Base-by-base conservation (phyloP, 2,797 vertebrate species). In the Adelosebastes latens region DNA sequence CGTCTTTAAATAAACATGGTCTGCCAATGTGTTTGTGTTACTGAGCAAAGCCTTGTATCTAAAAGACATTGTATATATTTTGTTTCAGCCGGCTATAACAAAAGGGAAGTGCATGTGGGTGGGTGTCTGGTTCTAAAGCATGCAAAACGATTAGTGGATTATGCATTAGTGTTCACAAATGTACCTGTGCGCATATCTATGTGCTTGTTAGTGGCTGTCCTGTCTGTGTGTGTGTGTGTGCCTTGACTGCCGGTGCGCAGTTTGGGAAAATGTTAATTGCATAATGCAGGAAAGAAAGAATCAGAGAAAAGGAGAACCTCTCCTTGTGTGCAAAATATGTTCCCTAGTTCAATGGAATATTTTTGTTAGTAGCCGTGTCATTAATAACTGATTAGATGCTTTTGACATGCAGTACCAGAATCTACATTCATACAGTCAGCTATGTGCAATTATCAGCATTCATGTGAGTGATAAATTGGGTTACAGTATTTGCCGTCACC, bases 111-210 rank as follows among this genome's bases (percentile, higher is more conserved):
- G 16, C 8, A 39, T 5, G 53, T 81, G 67, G 8, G 73, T 49
- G 66, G 36, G 27, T 11, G 60, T 63, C 63, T 70, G 56, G 10
- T 34, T 72, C 29, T 56, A 46, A 62, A 56, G 39, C 53, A 42
- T 53, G 58, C 20, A 65, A 72, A 71, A 36, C 1, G 8, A 72
- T 75, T 18, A 77, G 36, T 20, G 52, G 71, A 53, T 65, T 67
- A 59, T 70, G 27, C 52, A 68, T 66, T 69, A 14, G 65, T 69
- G 58, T 69, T 63, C 53, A 69, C 22, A 74, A 42, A 81, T 31
- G 16, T 61, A 61, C 36, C 29, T 42, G 34, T 58, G 18, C 49
- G 1, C 52, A 6, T 58, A 22, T 70, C 6, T 42, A 2, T 24
- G 58, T 52, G 31, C 3, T 8, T 72, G 46, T 74, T n/a, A 10